Conservation (phyloP, 2,113 vertebrate genomes). For the Vulpes lagopus region DNA sequence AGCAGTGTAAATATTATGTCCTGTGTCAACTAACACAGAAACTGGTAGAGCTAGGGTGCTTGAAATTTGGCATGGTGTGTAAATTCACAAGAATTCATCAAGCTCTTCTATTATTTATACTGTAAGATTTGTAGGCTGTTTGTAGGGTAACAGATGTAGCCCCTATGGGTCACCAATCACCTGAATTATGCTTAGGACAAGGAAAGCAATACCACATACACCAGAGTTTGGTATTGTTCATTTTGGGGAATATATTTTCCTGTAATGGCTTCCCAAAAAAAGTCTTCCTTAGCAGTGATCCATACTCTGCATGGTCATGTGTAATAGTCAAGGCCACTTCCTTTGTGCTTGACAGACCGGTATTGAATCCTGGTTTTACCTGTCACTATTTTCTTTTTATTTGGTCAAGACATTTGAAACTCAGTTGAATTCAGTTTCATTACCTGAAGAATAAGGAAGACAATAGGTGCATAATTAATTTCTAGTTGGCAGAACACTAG, state of each 20-base stretch:
- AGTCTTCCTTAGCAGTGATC: background rate
- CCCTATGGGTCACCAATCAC: slow-evolving; percentile 79
- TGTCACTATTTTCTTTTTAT: background rate
- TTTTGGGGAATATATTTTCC: slow-evolving; percentile 78
- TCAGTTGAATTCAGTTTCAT: background rate
- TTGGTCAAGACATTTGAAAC: slow-evolving; percentile 39
- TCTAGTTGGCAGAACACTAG: background rate
- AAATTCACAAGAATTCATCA: slow-evolving; percentile 75
- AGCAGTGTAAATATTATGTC: slow-evolving; percentile 72
- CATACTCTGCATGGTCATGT: fast-evolving
- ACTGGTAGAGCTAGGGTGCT: slow-evolving; percentile 70
- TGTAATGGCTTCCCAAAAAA: slow-evolving; percentile 24
- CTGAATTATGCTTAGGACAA: slow-evolving; percentile 85
- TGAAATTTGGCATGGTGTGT: slow-evolving; percentile 74
- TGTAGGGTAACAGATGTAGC: slow-evolving; percentile 80
- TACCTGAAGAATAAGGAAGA: slow-evolving; percentile 32
- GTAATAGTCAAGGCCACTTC: background rate
- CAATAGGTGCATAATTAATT: background rate
- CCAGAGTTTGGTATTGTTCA: slow-evolving; percentile 73
- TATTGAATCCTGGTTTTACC: background rate
- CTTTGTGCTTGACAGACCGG: background rate
- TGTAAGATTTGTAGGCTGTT: slow-evolving; percentile 84
- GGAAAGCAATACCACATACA: slow-evolving; percentile 70
- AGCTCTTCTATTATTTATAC: slow-evolving; percentile 86
- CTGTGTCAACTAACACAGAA: slow-evolving; percentile 70